Conservation (phyloP, 2,888 invertebrate genomes). For the Poecilobothrus nobilitatus region DNA sequence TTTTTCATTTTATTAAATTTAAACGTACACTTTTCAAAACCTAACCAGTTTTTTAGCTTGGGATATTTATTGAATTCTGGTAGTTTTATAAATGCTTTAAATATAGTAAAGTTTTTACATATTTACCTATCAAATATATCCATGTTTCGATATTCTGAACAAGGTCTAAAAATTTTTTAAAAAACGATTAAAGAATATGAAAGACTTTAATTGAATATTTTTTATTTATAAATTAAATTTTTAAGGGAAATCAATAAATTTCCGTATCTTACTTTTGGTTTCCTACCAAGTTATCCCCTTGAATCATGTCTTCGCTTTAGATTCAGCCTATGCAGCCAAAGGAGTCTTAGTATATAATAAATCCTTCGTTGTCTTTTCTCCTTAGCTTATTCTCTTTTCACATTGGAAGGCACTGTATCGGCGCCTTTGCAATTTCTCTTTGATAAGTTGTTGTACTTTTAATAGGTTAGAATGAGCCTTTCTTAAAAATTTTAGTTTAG, state of each 20-base stretch:
- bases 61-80: background rate
- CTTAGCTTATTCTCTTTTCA: background rate
- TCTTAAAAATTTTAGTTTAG: background rate
- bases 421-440: background rate
- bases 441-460: background rate
- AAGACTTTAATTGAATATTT: background rate
- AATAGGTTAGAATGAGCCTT: background rate
- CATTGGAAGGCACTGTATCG: background rate
- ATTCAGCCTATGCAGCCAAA: background rate
- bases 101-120: too few species aligned
- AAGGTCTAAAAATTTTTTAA: background rate
- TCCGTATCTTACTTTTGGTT: background rate
- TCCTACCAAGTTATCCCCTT: background rate
- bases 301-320: background rate
- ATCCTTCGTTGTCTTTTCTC: slow-evolving; percentile 4
- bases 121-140: background rate
- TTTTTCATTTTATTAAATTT: too few species aligned
- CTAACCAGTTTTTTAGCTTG: slow-evolving; percentile 2
- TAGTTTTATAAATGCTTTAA: too few species aligned
- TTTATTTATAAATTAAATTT: background rate
- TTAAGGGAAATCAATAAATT: background rate
- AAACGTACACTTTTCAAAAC: background rate
- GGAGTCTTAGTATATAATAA: background rate
- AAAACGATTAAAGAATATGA: background rate
- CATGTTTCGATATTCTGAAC: background rate